Base-by-base conservation (phyloP, 92 coral and sea anemone species). In the Palythoa grandiflora region DNA sequence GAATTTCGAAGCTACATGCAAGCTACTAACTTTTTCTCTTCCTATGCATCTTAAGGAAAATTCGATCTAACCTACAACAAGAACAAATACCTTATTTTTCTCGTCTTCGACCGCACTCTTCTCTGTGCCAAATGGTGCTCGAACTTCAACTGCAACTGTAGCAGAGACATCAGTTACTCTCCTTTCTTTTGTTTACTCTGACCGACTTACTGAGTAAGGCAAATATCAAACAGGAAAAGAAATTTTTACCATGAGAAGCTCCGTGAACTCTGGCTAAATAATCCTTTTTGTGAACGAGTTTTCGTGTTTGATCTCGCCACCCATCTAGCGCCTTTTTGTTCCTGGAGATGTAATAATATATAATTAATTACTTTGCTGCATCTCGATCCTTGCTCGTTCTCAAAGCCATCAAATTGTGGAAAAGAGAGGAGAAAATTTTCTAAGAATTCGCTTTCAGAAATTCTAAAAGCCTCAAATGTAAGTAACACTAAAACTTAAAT, bases 101-200 rank as follows among this genome's bases (percentile, higher is more conserved):
- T 93, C 98, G 9, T 66, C 86, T 78, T 95, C 98, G 75, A 91
- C 91, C 71, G 89, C 89, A 28, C 92, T 90, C n/a, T 91, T 89
- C 61, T 93, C 99, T 1, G 99, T 97, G 37, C 98, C 98, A 91
- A 93, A 97, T 1, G 99, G 99, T 63, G 98, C 95, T 19, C 94
- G 96, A 10, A 97, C 88, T 38, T 95, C 96, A 0, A 94, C 97
- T 95, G 76, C 16, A 86, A 75, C 72, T 6, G 54, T 15, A 36
- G 54, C 38, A 51, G 12, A 44, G 16, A 9, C 19, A 11, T 10
- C 65, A 13, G 71, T 20, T 65, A 6, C 3, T 65, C 11, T 55
- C 14, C 17, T 1, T 11, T 3, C 15, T 15, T 54, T 5, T 8
- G 17, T 55, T 11, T 15, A 55, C 61, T 55, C 12, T 15, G 3